Evolutionary conservation across 2,888 invertebrate genomes (phyloP).

Genomic region (Plebejus melissa): DNA sequence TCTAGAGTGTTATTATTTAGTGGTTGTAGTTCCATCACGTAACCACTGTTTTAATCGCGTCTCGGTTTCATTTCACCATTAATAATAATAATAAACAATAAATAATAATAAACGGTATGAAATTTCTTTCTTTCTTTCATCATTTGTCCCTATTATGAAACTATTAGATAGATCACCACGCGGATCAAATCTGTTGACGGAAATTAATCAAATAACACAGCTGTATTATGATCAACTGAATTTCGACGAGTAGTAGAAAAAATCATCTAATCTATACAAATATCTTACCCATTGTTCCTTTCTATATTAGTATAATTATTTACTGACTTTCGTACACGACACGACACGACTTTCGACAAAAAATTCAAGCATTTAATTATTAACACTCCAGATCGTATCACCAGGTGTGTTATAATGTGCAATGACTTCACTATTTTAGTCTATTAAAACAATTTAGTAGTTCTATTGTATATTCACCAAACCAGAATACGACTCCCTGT

Average conservation of each 20-base stretch:
- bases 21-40: conserved; percentile 37
- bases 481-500: conserved; percentile 60
- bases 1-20: conserved; percentile 45
- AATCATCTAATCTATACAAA: not conserved
- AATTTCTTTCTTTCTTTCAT: conserved; percentile 22
- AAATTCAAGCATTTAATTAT: conserved; percentile 49
- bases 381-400: conserved; percentile 57
- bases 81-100: conserved; percentile 42
- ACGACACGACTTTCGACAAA: no score
- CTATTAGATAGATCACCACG: not conserved
- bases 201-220: not conserved
- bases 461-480: conserved; percentile 62
- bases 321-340: conserved; percentile 26
- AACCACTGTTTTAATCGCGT: conserved; percentile 47
- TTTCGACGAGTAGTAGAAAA: not conserved
- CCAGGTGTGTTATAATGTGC: conserved; percentile 69
- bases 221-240: not conserved
- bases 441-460: conserved; percentile 76
- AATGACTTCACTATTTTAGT: conserved; percentile 65
- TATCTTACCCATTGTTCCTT: conserved; percentile 17
- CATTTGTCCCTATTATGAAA: not conserved
- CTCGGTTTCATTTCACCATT: conserved; percentile 40
- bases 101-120: conserved; percentile 42
- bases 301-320: not conserved
- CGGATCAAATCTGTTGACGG: not conserved